Evolutionary conservation across 2,797 vertebrate genomes (phyloP).

Genomic region (Prunella strophiata): DNA sequence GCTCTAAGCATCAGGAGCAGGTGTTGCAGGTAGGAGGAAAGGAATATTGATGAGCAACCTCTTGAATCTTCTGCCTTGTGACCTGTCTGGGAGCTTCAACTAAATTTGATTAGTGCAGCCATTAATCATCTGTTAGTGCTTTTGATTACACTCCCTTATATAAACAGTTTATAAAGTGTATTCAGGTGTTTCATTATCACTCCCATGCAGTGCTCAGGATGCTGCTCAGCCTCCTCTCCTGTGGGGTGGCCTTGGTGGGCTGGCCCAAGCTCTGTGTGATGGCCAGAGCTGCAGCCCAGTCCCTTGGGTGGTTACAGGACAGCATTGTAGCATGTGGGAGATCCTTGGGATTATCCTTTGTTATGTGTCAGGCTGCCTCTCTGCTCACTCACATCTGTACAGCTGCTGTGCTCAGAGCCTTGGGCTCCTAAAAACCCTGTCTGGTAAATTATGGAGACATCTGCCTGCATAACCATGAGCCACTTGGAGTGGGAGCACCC

Average conservation of each 20-base stretch:
- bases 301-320: not conserved
- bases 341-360: not conserved
- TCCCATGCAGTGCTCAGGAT: not conserved
- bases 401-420: not conserved
- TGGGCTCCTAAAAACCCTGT: not conserved
- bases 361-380: not conserved
- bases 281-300: not conserved
- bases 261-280: not conserved
- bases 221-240: not conserved
- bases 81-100: not conserved
- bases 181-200: not conserved
- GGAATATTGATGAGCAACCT: not conserved
- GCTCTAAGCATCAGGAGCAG: not conserved
- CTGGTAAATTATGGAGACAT: not conserved
- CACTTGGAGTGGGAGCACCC: not conserved
- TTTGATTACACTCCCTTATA: not conserved
- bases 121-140: not conserved
- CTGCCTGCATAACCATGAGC: not conserved
- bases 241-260: accelerated
- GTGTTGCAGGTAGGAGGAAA: not conserved
- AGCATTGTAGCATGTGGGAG: accelerated
- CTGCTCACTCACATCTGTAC: not conserved
- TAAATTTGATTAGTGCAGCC: not conserved
- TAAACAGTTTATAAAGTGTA: not conserved
- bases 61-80: not conserved